A percentile compares a stretch with the other conserved stretches of the same genome.
phyloP scores from a whole-genome alignment of 2,888 invertebrate genomes.

The Mythimna ferrago region DNA sequence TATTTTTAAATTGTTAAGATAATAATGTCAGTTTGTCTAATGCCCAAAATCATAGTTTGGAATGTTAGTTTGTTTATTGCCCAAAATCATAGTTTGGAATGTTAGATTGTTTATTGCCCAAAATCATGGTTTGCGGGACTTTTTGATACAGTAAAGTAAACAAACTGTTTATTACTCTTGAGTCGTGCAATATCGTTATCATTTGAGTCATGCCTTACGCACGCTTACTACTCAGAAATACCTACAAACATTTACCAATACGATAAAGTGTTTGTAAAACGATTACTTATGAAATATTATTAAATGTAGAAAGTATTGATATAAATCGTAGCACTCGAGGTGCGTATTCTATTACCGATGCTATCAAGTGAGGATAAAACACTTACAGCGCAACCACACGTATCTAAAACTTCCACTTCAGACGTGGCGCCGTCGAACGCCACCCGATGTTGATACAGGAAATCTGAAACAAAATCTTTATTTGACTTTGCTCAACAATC shows the following conservation, averaged over 20 bases:
- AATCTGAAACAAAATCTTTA: slow-evolving; percentile 90
- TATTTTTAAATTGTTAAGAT: no score
- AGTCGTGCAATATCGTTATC: slow-evolving; percentile 24
- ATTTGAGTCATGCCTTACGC: slow-evolving; percentile 23
- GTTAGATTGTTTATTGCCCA: no score
- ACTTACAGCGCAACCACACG: slow-evolving; percentile 95
- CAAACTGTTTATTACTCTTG: background rate
- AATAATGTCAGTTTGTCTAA: no score
- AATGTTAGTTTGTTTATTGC: no score
- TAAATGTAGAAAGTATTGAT: slow-evolving; percentile 51
- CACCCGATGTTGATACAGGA: slow-evolving; percentile 94
- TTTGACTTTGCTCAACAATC: slow-evolving; percentile 59
- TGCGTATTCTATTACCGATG: slow-evolving; percentile 49
- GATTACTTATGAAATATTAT: slow-evolving; percentile 44
- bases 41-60: background rate
- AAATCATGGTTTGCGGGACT: background rate
- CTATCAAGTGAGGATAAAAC: slow-evolving; percentile 51
- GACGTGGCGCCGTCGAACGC: slow-evolving; percentile 94
- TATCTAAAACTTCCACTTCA: slow-evolving; percentile 95
- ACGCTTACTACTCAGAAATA: background rate
- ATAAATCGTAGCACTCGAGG: slow-evolving; percentile 35
- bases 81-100: background rate
- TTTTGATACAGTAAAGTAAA: background rate
- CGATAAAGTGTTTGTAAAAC: slow-evolving; percentile 39
- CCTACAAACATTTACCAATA: slow-evolving; percentile 22